phyloP scores from a whole-genome alignment of 2,888 invertebrate genomes.

The Buathra laborator region DNA sequence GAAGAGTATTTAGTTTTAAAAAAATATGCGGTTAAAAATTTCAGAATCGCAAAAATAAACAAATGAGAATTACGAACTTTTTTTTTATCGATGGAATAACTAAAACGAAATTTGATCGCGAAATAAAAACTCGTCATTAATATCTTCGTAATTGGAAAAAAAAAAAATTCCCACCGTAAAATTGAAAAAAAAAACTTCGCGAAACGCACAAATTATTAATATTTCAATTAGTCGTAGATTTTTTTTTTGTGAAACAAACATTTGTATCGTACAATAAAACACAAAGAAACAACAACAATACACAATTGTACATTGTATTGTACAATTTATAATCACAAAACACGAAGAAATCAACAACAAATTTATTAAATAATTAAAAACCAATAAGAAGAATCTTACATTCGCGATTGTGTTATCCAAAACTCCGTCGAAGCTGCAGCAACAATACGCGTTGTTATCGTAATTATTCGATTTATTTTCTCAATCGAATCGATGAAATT shows the following conservation, averaged over 20 bases:
- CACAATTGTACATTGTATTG: too few species aligned
- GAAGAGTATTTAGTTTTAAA: background rate
- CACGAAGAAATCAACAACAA: too few species aligned
- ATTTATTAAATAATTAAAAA: background rate
- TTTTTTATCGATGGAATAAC: background rate
- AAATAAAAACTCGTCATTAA: background rate
- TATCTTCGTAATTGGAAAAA: too few species aligned
- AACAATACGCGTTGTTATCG: background rate
- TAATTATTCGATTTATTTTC: background rate
- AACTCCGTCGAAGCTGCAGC: constrained; percentile 32
- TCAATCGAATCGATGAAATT: constrained; percentile 1
- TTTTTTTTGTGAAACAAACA: too few species aligned
- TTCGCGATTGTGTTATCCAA: constrained; percentile 57
- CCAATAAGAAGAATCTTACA: constrained; percentile 35
- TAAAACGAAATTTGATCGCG: background rate
- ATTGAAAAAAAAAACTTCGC: too few species aligned
- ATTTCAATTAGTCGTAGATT: too few species aligned
- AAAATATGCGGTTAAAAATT: background rate
- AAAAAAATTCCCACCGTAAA: too few species aligned
- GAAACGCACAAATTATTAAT: too few species aligned
- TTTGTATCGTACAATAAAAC: too few species aligned
- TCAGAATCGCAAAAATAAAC: background rate
- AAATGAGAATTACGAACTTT: background rate
- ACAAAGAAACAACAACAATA: too few species aligned
- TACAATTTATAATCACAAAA: too few species aligned